phyloP scores from a whole-genome alignment of 2,888 invertebrate genomes.

The Lycaena phlaeas region DNA sequence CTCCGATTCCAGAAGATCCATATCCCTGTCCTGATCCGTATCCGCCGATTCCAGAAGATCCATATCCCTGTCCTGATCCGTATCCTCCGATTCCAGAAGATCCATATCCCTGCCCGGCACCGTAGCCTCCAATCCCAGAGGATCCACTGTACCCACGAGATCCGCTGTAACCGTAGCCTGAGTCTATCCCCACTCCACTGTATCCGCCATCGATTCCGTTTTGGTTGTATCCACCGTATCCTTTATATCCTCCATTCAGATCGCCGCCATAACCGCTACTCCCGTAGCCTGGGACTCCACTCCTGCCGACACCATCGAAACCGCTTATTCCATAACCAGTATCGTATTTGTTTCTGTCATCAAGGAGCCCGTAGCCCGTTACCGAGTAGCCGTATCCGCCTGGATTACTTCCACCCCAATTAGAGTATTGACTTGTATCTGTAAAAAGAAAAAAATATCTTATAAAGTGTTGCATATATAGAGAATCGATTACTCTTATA shows the following conservation, averaged over 20 bases:
- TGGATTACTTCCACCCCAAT: constrained; percentile 45
- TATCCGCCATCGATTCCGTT: neutral
- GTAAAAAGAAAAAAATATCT: no score
- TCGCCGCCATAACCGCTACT: constrained; percentile 10
- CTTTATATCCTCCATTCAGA: neutral
- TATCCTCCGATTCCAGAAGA: constrained; percentile 1
- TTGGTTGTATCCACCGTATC: neutral
- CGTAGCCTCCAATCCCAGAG: constrained; percentile 16
- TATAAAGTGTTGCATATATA: no score
- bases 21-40: constrained; percentile 11
- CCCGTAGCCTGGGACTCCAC: constrained; percentile 13
- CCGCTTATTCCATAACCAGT: constrained; percentile 18
- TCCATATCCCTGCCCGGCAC: constrained; percentile 10
- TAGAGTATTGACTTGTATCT: constrained; percentile 31
- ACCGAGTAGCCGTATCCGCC: constrained; percentile 30
- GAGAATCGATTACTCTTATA: no score
- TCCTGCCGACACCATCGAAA: constrained; percentile 17
- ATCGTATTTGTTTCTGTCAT: constrained; percentile 16
- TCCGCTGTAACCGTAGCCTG: neutral
- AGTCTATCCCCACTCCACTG: neutral
- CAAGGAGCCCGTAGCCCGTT: constrained; percentile 22
- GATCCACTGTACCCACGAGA: constrained; percentile 12
- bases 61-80: constrained; percentile 15
- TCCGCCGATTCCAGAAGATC: constrained; percentile 27
- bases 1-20: constrained; percentile 1